These are phyloP conservation scores for Heterotis niloticus DNA, from an alignment of 2,113 vertebrate genomes.

Conservation along the genomic window DNA sequence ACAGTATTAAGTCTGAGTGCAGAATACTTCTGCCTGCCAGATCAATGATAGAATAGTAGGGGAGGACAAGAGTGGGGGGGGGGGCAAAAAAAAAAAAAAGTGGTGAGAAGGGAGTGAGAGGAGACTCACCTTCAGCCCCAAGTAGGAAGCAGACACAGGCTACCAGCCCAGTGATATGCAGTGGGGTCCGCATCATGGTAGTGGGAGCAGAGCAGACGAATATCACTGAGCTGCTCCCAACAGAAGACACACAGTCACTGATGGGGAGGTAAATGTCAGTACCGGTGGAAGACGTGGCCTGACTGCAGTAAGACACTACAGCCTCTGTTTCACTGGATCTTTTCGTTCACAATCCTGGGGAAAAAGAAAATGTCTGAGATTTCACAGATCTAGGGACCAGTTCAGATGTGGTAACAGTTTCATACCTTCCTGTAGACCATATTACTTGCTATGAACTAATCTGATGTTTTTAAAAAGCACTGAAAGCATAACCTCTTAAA, in stretches of 20 bases:
- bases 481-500: neutral
- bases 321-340: constrained; percentile 49
- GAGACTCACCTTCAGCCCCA: constrained; percentile 51
- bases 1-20: too few species aligned
- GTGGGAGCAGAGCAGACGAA: constrained; percentile 1
- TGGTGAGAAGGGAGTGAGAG: neutral
- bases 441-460: too few species aligned
- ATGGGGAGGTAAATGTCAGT: neutral
- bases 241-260: neutral
- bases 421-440: too few species aligned
- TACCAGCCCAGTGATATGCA: constrained; percentile 37
- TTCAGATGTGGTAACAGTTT: too few species aligned
- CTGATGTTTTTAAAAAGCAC: too few species aligned
- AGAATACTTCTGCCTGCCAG: neutral
- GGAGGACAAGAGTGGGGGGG: neutral
- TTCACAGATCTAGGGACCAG: neutral
- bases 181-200: constrained; percentile 50
- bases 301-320: constrained; percentile 30
- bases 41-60: neutral
- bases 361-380: constrained; percentile 5
- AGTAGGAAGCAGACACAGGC: constrained; percentile 48
- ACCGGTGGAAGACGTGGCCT: neutral
- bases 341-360: constrained; percentile 48
- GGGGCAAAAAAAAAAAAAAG: neutral
- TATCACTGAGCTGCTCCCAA: neutral